Evolutionary conservation across 23 tunicate genomes (phyloP).

Genomic region (Phallusia fumigata): DNA sequence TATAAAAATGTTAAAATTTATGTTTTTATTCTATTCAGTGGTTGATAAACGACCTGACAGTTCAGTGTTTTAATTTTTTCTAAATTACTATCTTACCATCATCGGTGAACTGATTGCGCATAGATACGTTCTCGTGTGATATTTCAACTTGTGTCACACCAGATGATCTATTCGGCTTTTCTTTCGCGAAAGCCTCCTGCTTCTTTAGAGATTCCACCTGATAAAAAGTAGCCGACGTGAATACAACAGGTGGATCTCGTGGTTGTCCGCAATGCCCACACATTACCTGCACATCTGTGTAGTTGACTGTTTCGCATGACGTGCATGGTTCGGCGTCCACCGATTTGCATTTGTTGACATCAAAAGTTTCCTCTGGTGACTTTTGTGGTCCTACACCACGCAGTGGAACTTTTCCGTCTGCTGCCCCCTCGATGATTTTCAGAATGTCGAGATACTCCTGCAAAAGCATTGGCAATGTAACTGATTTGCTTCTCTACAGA

Average conservation of each 20-base stretch:
- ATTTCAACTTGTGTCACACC: constrained; percentile 23
- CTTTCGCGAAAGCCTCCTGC: not conserved
- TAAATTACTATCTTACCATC: constrained; percentile 1
- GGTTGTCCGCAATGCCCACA: no score
- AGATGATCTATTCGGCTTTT: not conserved
- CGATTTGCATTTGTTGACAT: not conserved
- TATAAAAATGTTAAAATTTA: not conserved
- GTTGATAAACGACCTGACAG: not conserved
- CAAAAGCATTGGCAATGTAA: not conserved
- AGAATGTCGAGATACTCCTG: constrained; percentile 83
- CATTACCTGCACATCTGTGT: constrained; percentile 16
- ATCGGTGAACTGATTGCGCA: constrained; percentile 2
- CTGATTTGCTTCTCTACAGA: not conserved
- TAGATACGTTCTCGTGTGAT: constrained; percentile 21
- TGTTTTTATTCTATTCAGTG: no score
- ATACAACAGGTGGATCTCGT: no score
- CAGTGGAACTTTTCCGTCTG: constrained; percentile 44
- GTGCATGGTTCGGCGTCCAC: not conserved
- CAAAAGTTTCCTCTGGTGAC: constrained; percentile 63
- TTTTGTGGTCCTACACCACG: constrained; percentile 59
- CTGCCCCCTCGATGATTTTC: constrained; percentile 45
- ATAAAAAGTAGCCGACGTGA: no score
- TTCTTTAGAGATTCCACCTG: not conserved
- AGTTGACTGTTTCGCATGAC: constrained; percentile 9
- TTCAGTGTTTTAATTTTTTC: not conserved